A percentile compares a stretch with the other conserved stretches of the same genome.
Conservation (phyloP, 2,113 vertebrate species). For the Dissostichus mawsoni region DNA sequence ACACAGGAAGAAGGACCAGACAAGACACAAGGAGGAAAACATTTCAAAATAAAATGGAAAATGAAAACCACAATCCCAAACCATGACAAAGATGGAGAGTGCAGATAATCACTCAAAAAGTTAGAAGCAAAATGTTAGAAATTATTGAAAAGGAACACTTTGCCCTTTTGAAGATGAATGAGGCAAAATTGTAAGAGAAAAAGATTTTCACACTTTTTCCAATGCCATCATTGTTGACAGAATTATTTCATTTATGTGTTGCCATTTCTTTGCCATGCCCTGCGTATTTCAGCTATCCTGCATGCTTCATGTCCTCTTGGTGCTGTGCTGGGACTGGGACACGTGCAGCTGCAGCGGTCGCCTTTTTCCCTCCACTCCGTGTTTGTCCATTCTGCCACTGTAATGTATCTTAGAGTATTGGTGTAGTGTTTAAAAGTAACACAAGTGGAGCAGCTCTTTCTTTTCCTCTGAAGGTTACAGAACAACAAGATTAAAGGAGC, state of each 20-base stretch:
- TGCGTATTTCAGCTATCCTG: conserved; percentile 5
- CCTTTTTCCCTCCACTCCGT: conserved; percentile 35
- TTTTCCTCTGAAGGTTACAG: conserved; percentile 76
- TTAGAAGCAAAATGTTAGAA: conserved; percentile 54
- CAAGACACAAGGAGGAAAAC: too few relatives aligned
- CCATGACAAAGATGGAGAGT: conserved; percentile 19
- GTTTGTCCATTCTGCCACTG: conserved; percentile 38
- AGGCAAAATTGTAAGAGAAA: conserved; percentile 10
- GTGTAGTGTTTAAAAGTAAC: conserved; percentile 64
- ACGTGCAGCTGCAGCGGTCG: conserved; percentile 21
- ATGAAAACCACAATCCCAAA: too few relatives aligned
- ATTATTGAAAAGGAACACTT: conserved; percentile 60
- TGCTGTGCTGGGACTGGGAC: neutral
- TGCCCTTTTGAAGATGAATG: conserved; percentile 63
- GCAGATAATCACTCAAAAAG: conserved; percentile 53
- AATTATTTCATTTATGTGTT: conserved; percentile 38
- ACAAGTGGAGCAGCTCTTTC: conserved; percentile 59
- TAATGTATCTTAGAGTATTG: conserved; percentile 47
- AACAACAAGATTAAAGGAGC: conserved; percentile 83
- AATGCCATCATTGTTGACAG: conserved; percentile 16
- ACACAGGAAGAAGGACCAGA: too few relatives aligned
- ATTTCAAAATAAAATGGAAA: too few relatives aligned
- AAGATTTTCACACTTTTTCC: conserved; percentile 3
- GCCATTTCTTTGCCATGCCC: conserved; percentile 19
- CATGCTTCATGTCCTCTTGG: conserved; percentile 1